Percentiles rank a stretch among this genome's conserved stretches.
phyloP scores from a whole-genome alignment of 2,888 invertebrate genomes.

The Lochmaea capreae region DNA sequence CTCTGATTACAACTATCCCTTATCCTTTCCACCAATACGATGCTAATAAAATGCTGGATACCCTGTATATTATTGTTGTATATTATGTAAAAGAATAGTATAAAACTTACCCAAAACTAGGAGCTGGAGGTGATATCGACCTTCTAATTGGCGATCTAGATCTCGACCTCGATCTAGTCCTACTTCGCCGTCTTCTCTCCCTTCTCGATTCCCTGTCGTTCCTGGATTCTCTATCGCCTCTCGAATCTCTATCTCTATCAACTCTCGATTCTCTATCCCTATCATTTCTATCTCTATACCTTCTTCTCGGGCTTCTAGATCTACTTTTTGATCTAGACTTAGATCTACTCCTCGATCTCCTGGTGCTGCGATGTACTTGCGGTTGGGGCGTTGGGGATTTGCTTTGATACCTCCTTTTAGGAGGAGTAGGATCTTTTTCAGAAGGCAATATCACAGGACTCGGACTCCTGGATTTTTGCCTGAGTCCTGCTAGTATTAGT shows the following conservation, averaged over 20 bases:
- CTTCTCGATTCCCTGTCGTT: constrained; percentile 33
- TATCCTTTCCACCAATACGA: no score
- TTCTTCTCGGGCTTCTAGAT: constrained; percentile 65
- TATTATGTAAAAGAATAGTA: no score
- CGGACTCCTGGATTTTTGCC: constrained; percentile 81
- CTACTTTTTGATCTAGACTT: constrained; percentile 64
- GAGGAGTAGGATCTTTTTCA: constrained; percentile 79
- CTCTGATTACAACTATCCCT: no score
- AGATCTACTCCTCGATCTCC: constrained; percentile 37
- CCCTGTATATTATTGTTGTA: no score
- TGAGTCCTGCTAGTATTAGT: constrained; percentile 77
- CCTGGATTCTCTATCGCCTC: constrained; percentile 57
- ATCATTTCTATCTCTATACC: constrained; percentile 61
- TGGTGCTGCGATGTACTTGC: constrained; percentile 43
- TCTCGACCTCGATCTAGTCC: constrained; percentile 65
- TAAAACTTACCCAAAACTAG: constrained; percentile 59
- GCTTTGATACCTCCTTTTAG: constrained; percentile 81
- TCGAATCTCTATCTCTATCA: constrained; percentile 49
- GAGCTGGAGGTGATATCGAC: constrained; percentile 62
- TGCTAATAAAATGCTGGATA: no score
- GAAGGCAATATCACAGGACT: constrained; percentile 80
- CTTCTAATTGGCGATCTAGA: constrained; percentile 58
- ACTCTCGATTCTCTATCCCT: constrained; percentile 31
- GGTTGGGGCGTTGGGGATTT: constrained; percentile 66
- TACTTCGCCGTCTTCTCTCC: constrained; percentile 61